phyloP scores from a whole-genome alignment of 1,140 invertebrate genomes.

The Cherax destructor region DNA sequence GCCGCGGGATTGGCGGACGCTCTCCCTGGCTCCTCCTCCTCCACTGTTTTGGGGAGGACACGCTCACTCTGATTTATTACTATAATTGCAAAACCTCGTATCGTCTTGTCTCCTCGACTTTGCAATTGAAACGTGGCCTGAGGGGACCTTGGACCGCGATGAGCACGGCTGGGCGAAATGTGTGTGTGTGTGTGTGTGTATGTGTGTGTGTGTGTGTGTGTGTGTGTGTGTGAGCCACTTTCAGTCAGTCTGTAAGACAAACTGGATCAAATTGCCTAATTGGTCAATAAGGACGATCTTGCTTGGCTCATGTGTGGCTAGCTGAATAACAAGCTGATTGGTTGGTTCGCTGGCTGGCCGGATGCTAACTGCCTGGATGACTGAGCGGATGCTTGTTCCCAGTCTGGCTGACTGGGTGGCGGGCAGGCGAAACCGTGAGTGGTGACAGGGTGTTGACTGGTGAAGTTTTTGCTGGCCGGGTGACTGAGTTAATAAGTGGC shows the following conservation, averaged over 20 bases:
- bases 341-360: too few species aligned
- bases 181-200: conserved; percentile 18
- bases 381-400: too few species aligned
- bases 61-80: conserved; percentile 55
- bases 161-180: neutral
- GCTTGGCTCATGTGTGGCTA: too few species aligned
- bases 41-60: conserved; percentile 45
- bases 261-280: neutral
- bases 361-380: too few species aligned
- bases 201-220: neutral
- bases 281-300: neutral
- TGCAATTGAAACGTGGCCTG: conserved; percentile 51
- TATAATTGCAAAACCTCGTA: conserved; percentile 68
- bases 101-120: conserved; percentile 56
- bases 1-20: conserved; percentile 55
- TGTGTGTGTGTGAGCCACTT: neutral
- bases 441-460: too few species aligned
- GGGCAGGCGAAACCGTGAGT: too few species aligned
- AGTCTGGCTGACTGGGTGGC: too few species aligned
- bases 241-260: too few species aligned
- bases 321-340: too few species aligned
- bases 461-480: too few species aligned
- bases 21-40: conserved; percentile 59
- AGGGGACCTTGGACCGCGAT: neutral
- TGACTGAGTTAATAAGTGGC: too few species aligned